Base-by-base conservation (phyloP, 2,797 vertebrate genomes). In the Sebastes iracundus region DNA sequence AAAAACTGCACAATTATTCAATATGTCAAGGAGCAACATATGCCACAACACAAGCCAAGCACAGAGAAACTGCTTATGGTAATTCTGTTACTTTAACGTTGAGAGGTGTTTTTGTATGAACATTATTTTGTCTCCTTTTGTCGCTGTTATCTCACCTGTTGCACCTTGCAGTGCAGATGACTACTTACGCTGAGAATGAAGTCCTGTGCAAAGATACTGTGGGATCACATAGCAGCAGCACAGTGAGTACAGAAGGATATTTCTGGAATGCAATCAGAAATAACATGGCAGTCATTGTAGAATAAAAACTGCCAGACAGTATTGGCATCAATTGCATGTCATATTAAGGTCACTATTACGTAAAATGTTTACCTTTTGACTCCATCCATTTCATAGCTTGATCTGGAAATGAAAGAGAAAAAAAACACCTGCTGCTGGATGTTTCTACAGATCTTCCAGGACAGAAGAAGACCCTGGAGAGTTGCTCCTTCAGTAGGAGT, bases 131-230 rank as follows among this genome's bases (percentile, higher is more conserved):
- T n/a, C 22, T 25, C 4, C 13, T 13, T 38, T 30, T 80, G 46
- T 61, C 18, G 60, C 22, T 4, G 20, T 75, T 46, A 69, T 82
- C 35, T 69, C 23, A 23, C 18, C 10, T 61, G 16, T 42, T 75
- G 30, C 58, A 58, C 49, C n/a, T 46, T 75, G 56, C 65, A 53
- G 38, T 11, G 16, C 27, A 59, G n/a, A 49, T 4, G n/a, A 74
- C 4, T 30, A 93, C 93, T 94, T 89, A 95, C 94, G 79, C 30
- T 94, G 90, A 64, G 88, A 85, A 79, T 94, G 89, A 65, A 94
- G 85, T 72, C 93, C 93, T 20, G 92, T 95, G 79, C 90, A 92
- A 23, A 93, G 69, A 82, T 79, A 94, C 10, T 59, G 86, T 74
- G 85, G 90, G 42, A 95, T 85, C 72, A 93, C 67, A 86, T 81